phyloP scores from a whole-genome alignment of 2,113 vertebrate species.

The Thalassoma bifasciatum region DNA sequence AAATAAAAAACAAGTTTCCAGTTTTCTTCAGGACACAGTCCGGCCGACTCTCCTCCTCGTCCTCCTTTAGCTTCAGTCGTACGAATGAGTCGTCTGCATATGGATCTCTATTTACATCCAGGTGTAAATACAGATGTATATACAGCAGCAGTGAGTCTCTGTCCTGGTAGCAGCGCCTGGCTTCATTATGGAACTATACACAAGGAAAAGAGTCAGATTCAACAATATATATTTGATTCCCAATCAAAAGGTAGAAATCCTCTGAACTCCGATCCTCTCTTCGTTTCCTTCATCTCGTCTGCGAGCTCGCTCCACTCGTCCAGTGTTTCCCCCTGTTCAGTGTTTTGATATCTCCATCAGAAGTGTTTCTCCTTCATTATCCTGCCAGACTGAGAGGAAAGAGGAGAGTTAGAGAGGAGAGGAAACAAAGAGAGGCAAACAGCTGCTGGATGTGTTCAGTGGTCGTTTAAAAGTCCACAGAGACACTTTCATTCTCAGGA shows the following conservation, averaged over 20 bases:
- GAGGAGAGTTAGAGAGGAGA: slow-evolving; percentile 4
- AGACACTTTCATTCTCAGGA: slow-evolving; percentile 9
- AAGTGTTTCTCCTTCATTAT: no score
- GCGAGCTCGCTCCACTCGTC: slow-evolving; percentile 24
- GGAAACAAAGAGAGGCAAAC: slow-evolving; percentile 6
- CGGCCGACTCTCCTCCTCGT: slow-evolving; percentile 4
- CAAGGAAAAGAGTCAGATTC: slow-evolving; percentile 34
- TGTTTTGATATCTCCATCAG: background rate
- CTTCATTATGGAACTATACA: slow-evolving; percentile 46
- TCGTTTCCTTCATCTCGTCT: slow-evolving; percentile 39
- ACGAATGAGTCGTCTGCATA: slow-evolving; percentile 32
- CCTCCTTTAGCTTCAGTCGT: slow-evolving; percentile 18
- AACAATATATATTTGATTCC: slow-evolving; percentile 58
- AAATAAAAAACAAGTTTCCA: slow-evolving; percentile 29
- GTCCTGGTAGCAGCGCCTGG: slow-evolving; percentile 57
- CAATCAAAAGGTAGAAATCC: slow-evolving; percentile 37
- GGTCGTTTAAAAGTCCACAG: slow-evolving; percentile 43
- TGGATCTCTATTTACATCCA: slow-evolving; percentile 57
- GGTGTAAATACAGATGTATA: slow-evolving; percentile 53
- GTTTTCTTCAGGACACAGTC: slow-evolving; percentile 30
- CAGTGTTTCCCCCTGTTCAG: slow-evolving; percentile 3
- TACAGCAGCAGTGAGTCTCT: slow-evolving; percentile 38
- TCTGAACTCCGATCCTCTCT: slow-evolving; percentile 20
- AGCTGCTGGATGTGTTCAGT: slow-evolving; percentile 42
- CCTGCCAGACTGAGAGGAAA: slow-evolving; percentile 44